phyloP scores from a whole-genome alignment of 2,113 vertebrate genomes.

The Murina feae region DNA sequence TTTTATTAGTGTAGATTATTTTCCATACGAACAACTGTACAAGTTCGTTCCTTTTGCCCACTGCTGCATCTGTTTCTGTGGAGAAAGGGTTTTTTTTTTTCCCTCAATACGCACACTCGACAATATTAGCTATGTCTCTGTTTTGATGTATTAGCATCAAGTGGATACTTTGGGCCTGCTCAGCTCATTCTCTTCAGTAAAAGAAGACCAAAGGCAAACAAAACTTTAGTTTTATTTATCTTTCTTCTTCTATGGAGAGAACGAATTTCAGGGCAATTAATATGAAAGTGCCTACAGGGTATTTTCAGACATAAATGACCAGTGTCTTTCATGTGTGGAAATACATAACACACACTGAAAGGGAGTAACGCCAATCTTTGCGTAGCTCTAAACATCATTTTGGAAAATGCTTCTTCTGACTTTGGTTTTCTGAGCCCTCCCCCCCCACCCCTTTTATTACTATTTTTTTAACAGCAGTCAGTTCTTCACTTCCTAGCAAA shows the following conservation, averaged over 20 bases:
- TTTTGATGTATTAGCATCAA: neutral
- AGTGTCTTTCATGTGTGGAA: neutral
- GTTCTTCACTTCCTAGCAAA: slow-evolving; percentile 68
- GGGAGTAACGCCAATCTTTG: neutral
- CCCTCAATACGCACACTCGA: neutral
- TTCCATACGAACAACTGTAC: neutral
- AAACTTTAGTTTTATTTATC: too few relatives aligned
- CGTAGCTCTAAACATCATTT: slow-evolving; percentile 1
- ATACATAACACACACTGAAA: slow-evolving; percentile 2
- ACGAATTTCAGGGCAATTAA: neutral
- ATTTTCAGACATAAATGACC: neutral
- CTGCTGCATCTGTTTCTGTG: neutral
- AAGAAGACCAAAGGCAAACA: neutral
- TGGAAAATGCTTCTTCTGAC: slow-evolving; percentile 54
- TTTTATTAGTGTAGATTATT: too few relatives aligned
- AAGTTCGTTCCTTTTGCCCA: neutral
- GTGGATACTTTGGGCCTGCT: neutral
- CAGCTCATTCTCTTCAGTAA: neutral
- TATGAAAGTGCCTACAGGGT: neutral
- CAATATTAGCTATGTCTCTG: neutral
- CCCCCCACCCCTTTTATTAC: too few relatives aligned
- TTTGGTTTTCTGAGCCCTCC: slow-evolving; percentile 7
- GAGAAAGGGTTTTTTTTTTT: neutral
- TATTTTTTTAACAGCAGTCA: slow-evolving; percentile 4
- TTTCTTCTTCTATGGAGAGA: too few relatives aligned